Conservation (phyloP, 2,888 invertebrate species). For the Macaria liturata region DNA sequence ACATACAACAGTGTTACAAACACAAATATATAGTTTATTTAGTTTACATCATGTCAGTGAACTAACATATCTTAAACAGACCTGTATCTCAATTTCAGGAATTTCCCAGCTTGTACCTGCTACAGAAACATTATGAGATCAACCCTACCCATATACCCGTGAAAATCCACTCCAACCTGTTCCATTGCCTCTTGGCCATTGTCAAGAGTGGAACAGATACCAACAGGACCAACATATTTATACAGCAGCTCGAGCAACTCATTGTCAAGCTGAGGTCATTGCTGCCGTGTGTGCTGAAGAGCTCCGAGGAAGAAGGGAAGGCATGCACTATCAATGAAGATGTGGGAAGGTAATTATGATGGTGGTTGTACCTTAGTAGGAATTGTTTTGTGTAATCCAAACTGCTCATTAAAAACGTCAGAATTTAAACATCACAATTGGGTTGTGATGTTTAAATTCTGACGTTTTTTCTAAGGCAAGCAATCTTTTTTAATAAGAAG, state of each 20-base stretch:
- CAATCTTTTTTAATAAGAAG: no score
- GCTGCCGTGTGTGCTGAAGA: conserved; percentile 64
- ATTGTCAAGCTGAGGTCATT: conserved; percentile 63
- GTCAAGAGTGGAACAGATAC: conserved; percentile 60
- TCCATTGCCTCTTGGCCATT: conserved; percentile 69
- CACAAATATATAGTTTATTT: no score
- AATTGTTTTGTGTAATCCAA: not conserved
- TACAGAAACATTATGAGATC: conserved; percentile 70
- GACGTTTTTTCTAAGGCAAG: no score
- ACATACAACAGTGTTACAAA: no score
- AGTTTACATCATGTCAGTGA: no score
- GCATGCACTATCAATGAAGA: conserved; percentile 67
- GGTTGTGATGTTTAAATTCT: no score
- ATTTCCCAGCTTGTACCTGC: conserved; percentile 65
- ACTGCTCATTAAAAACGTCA: no score
- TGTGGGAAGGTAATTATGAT: conserved; percentile 57
- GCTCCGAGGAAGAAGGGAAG: conserved; percentile 48
- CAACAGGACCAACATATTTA: conserved; percentile 61
- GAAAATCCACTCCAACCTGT: conserved; percentile 66
- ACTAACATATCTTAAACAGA: no score
- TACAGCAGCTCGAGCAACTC: conserved; percentile 68
- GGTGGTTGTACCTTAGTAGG: not conserved
- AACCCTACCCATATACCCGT: conserved; percentile 70
- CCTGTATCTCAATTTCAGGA: conserved; percentile 50
- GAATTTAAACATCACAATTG: no score